Evolutionary conservation across 2,113 vertebrate species (phyloP), one percentile per base, ranked within the genome.

Genomic region (Eublepharis macularius): DNA sequence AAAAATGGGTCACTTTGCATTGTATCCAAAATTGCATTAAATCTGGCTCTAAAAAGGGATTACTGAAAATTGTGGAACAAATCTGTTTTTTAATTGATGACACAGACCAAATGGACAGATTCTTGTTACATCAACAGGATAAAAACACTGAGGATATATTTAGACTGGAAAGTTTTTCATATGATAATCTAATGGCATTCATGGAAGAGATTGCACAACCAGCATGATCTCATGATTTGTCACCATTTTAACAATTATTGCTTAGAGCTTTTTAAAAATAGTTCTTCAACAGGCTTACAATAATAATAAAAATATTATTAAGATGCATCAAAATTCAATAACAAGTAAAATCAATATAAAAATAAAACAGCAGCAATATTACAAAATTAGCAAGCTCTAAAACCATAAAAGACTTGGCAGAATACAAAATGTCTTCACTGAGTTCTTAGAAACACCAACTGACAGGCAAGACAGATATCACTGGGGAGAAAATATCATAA

Each of bases 41-140:
- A 85, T 85, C 87, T 88, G 75, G 47, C 49, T 54, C 93, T 87
- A 96, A 94, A 96, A 96, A 96, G 90, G 83, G 81, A 80, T 84
- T 93, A 93, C 94, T 95, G 94, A 96, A 92, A 86, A 90, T 91
- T 87, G 91, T 89, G 92, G 90, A 32, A 75, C 88, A 93, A 76
- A 94, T 92, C 90, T 83, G 86, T 86, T 83, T 63, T 63, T 24
- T 82, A 88, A 91, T 87, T 93, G 89, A 92, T 94, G 89, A 96
- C 86, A 82, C 76, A 87, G 84, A 95, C 96, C 95, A 94, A 94
- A 85, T 94, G 96, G 95, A 95, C 94, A 95, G 91, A 91, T 73
- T 87, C 90, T 88, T 86, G 92, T 87, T 88, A 17, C 80, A 69
- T 91, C 66, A 85, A 32, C 84, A 19, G 87, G 7, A 5, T 63